Conservation (phyloP, 2,888 invertebrate genomes). For the Diaphora mendica region DNA sequence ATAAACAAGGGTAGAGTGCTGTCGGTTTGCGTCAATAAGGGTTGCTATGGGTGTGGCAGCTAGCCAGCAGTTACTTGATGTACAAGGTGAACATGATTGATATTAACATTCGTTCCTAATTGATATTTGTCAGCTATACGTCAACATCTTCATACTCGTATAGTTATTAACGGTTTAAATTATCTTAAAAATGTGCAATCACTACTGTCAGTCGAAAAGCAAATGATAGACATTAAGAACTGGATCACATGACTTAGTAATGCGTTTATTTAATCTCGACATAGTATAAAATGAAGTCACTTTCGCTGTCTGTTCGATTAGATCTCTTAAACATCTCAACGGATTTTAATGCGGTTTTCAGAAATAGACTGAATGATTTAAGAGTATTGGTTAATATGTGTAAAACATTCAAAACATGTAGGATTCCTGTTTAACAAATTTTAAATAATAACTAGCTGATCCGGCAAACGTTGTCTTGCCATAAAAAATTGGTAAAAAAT, state of each 20-base stretch:
- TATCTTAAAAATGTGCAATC: conserved; percentile 31
- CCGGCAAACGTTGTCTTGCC: no score
- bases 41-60: conserved; percentile 71
- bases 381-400: no score
- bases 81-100: conserved; percentile 53
- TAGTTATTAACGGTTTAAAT: not conserved
- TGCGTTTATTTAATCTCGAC: conserved; percentile 7
- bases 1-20: conserved; percentile 80
- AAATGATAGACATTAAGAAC: conserved; percentile 24
- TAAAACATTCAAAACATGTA: no score
- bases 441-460: not conserved
- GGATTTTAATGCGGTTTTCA: no score
- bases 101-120: conserved; percentile 20
- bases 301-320: no score
- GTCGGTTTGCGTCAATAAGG: conserved; percentile 75
- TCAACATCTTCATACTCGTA: not conserved
- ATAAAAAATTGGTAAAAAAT: no score
- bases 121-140: not conserved
- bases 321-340: no score
- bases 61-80: conserved; percentile 43
- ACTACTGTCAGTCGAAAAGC: conserved; percentile 28
- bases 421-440: conserved; percentile 8
- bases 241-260: conserved; percentile 33
- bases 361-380: no score
- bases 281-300: no score